Evolutionary conservation across 2,888 invertebrate species (phyloP).

Genomic region (Andrena chrysosceles): DNA sequence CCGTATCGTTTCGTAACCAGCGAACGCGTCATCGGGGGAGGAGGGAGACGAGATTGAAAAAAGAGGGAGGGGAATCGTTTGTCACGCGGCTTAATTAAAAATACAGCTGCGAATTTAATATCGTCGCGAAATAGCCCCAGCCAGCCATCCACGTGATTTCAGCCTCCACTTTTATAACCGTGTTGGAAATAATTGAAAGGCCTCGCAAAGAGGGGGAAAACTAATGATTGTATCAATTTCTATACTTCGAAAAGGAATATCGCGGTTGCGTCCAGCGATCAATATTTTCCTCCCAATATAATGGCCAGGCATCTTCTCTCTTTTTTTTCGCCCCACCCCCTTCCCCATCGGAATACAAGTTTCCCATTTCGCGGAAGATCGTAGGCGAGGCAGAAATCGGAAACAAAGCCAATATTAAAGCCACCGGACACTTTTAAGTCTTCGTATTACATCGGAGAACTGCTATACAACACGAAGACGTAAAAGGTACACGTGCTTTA

Average conservation of each 20-base stretch:
- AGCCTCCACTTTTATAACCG: neutral
- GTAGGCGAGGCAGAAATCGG: constrained; percentile 48
- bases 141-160: constrained; percentile 1
- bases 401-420: constrained; percentile 61
- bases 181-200: neutral
- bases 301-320: neutral
- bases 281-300: constrained; percentile 26
- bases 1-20: neutral
- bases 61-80: neutral
- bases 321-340: neutral
- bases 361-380: constrained; percentile 36
- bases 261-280: neutral
- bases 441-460: constrained; percentile 40
- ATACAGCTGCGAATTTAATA: constrained; percentile 32
- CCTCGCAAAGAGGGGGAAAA: neutral
- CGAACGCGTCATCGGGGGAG: neutral
- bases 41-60: neutral
- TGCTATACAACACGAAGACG: constrained; percentile 40
- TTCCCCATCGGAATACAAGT: neutral
- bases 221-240: constrained; percentile 15
- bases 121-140: constrained; percentile 5
- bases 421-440: constrained; percentile 43
- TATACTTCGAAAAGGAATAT: neutral
- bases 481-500: constrained; percentile 48
- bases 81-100: constrained; percentile 40